Base-by-base conservation (phyloP, 2,113 vertebrate species). In the Lampris megalopsis region DNA sequence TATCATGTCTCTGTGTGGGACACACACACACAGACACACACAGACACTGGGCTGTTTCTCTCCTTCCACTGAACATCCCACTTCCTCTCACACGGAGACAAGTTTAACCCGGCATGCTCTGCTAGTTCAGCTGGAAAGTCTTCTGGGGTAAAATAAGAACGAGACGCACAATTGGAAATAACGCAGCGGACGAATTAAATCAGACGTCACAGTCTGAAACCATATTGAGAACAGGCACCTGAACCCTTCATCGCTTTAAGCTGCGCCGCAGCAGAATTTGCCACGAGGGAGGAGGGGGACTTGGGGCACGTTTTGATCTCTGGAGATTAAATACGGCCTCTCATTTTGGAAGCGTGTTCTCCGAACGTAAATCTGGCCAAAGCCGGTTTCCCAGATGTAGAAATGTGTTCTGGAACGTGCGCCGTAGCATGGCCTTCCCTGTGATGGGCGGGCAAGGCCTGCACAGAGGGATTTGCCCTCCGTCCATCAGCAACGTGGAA, bases 301-400 rank as follows among this genome's bases (percentile, higher is more conserved):
- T 73, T 41, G 42, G 60, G 40, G 43, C 45, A 41, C 9, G 57
- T 69, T 58, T 41, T 82, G 42, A 76, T 86, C 78, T 63, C n/a
- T 35, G 5, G 41, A 72, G 75, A 86, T 66, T 67, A 58, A 66
- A 70, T 8, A 47, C 37, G 48, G 74, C 67, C 68, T 83, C 49
- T 68, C 53, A 43, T 43, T 73, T 67, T 64, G 62, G n/a, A 71
- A 71, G 73, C 63, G 35, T 74, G 58, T 63, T 62, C 42, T 43
- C 53, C 59, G 70, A 73, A 75, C 73, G 67, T 64, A 73, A 73
- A 84, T 86, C 69, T 80, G 64, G 37, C 53, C 69, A 60, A 84
- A 75, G 7, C 54, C 13, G 43, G 8, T 57, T 73, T 48, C 11
- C 7, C 11, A 71, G 60, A 60, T 41, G 48, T 1, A 53, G 1